A percentile compares a stretch with the other conserved stretches of the same genome.
Evolutionary conservation across 1,140 invertebrate species (phyloP).

Genomic region (Panulirus ornatus): DNA sequence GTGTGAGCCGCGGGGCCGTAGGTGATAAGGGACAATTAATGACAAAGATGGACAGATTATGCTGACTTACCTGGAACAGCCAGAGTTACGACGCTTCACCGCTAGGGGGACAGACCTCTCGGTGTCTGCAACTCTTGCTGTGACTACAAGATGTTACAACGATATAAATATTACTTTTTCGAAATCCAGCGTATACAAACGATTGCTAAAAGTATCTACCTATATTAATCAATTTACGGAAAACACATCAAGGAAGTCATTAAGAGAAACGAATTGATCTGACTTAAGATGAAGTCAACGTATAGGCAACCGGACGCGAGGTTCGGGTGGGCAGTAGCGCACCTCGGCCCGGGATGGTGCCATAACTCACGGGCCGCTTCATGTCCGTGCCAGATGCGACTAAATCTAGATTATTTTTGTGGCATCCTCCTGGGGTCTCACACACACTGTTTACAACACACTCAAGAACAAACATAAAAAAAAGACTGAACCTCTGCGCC

Average conservation of each 20-base stretch:
- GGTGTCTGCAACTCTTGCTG: background rate
- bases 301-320: background rate
- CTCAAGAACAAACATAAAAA: too few relatives aligned
- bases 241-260: background rate
- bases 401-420: conserved; percentile 41
- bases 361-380: conserved; percentile 22
- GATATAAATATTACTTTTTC: background rate
- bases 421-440: background rate
- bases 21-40: conserved; percentile 59
- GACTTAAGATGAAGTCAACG: background rate
- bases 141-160: background rate
- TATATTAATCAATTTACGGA: background rate
- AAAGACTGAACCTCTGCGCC: too few relatives aligned
- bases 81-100: conserved; percentile 50
- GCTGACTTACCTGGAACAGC: conserved; percentile 41
- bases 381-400: conserved; percentile 38
- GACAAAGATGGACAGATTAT: conserved; percentile 57
- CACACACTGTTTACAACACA: background rate
- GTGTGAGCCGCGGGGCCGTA: conserved; percentile 48
- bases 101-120: conserved; percentile 23
- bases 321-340: conserved; percentile 28
- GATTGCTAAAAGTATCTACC: background rate
- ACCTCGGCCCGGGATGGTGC: background rate
- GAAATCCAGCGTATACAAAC: background rate
- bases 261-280: background rate